Evolutionary conservation across 1,140 invertebrate species (phyloP).

Genomic region (Melanaphis sacchari): DNA sequence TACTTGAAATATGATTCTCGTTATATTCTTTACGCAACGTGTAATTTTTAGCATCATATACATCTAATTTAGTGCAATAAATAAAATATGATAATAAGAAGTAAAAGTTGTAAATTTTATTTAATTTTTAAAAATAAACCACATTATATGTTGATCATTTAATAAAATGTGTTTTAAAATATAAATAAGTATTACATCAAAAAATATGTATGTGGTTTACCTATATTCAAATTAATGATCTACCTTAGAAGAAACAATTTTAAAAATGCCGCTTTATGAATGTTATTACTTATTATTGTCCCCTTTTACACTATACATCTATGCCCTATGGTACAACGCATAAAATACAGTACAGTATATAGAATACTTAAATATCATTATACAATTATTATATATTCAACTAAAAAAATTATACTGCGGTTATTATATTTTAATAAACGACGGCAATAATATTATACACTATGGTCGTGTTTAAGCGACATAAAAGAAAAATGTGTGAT

Average conservation of each 20-base stretch:
- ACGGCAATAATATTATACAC: not conserved
- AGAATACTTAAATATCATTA: not conserved
- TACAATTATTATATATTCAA: not conserved
- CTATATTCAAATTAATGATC: no score
- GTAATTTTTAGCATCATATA: no score
- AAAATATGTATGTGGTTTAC: no score
- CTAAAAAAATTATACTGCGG: no score
- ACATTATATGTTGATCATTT: not conserved
- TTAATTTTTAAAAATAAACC: not conserved
- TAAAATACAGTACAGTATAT: not conserved
- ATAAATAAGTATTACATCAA: not conserved
- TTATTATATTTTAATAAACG: not conserved
- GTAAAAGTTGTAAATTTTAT: no score
- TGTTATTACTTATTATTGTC: no score
- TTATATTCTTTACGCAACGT: no score
- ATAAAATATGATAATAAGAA: not conserved
- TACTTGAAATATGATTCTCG: no score
- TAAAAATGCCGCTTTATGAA: no score
- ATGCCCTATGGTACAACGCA: not conserved
- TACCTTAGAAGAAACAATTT: no score
- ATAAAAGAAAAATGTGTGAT: not conserved
- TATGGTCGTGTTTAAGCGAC: not conserved
- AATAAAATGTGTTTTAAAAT: not conserved
- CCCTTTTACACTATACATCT: no score
- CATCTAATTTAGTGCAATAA: not conserved